Percentiles rank a stretch among this genome's conserved stretches.
Conservation (phyloP, 2,113 vertebrate genomes). For the Spilogale gracilis region DNA sequence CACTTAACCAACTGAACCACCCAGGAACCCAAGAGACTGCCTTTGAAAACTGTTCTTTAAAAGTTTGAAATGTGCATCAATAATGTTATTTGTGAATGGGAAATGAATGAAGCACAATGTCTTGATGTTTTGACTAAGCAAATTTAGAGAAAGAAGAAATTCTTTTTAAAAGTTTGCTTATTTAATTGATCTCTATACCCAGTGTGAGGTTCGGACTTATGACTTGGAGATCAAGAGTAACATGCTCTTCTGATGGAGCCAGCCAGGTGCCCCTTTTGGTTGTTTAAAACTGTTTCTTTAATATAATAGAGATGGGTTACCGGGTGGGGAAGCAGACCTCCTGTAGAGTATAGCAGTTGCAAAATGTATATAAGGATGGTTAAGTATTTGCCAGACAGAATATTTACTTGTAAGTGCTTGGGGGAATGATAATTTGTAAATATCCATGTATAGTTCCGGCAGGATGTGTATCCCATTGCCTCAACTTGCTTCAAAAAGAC, state of each 20-base stretch:
- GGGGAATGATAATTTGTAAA: not conserved
- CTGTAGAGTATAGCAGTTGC: not conserved
- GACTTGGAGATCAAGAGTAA: not conserved
- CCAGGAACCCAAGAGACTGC: not conserved
- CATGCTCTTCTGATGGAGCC: not conserved
- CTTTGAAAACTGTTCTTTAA: not conserved
- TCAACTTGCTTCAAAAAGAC: conserved; percentile 52
- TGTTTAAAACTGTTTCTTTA: conserved; percentile 24
- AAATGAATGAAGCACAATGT: not conserved
- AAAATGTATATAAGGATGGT: not conserved
- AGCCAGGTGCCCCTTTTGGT: not conserved
- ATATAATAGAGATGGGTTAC: not conserved
- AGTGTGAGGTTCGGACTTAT: not conserved
- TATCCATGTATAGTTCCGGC: not conserved
- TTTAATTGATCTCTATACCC: not conserved
- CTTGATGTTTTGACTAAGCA: not conserved
- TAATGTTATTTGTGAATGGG: not conserved
- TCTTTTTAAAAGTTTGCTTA: not conserved
- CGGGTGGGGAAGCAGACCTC: not conserved
- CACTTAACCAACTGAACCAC: not conserved
- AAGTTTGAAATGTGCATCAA: not conserved
- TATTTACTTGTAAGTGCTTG: not conserved
- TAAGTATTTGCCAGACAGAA: not conserved
- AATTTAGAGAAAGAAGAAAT: not conserved
- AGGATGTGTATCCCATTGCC: not conserved